Evolutionary conservation across 2,888 invertebrate species (phyloP).

Genomic region (Spilarctia lutea): DNA sequence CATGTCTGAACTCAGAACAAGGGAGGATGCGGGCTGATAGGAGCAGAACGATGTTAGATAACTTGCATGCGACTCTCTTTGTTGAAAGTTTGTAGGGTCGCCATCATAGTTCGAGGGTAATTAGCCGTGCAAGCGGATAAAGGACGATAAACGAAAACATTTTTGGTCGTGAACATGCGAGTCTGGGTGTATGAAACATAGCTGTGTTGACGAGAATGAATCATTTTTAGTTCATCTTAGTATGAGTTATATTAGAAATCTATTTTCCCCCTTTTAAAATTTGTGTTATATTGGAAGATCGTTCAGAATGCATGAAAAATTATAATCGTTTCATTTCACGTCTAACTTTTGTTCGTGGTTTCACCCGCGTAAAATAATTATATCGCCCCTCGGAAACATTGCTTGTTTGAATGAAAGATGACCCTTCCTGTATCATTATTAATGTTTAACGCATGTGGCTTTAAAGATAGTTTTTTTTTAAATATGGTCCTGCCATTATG

Average conservation of each 20-base stretch:
- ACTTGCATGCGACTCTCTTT: slow-evolving; percentile 45
- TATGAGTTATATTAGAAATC: neutral
- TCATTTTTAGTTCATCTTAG: neutral
- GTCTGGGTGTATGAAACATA: neutral
- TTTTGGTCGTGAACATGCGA: slow-evolving; percentile 17
- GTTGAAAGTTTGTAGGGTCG: slow-evolving; percentile 47
- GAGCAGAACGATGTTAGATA: slow-evolving; percentile 31
- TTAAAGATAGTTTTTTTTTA: too few species aligned
- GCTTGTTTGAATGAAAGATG: neutral
- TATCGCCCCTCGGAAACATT: neutral
- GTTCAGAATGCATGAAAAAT: too few species aligned
- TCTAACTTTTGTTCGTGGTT: neutral
- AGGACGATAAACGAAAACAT: slow-evolving; percentile 37
- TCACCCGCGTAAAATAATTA: neutral
- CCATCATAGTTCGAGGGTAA: slow-evolving; percentile 43
- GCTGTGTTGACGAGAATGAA: neutral
- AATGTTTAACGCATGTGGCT: neutral
- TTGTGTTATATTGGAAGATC: neutral
- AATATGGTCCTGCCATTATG: too few species aligned
- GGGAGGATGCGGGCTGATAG: slow-evolving; percentile 49
- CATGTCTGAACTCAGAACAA: slow-evolving; percentile 18
- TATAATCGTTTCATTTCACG: too few species aligned
- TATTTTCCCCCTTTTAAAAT: neutral
- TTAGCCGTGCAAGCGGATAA: slow-evolving; percentile 44
- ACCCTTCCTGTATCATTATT: neutral